Base-by-base conservation (phyloP, 2,797 vertebrate genomes). In the Ptychadena robeensis region DNA sequence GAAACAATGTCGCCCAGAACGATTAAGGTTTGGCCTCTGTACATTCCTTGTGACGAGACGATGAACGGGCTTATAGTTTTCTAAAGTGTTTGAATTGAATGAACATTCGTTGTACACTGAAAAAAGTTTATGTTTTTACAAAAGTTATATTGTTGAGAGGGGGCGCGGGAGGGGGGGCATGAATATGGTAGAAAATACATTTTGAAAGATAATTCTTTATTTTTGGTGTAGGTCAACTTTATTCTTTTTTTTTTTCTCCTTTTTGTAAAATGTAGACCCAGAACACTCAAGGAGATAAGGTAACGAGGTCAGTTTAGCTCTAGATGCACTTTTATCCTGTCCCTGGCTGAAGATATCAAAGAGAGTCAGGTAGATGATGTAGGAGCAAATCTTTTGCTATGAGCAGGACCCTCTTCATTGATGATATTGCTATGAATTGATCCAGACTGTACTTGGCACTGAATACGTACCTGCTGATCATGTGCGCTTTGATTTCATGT, bases 291-390 rank as follows among this genome's bases (percentile, higher is more conserved):
- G 25, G 28, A 61, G 59, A 61, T 5, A 61, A 61, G 10, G 25
- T 28, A 25, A 61, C 8, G 44, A 79, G 76, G 27, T 64, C 65
- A 37, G 14, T 68, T 57, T 66, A 30, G 40, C 14, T 57, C 66
- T 78, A 78, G 48, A 79, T 79, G 76, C 76, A 79, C 76, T 78
- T 78, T 79, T 67, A 27, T 66, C n/a, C 40, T 69, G 12, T 68
- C 9, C n/a, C n/a, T 37, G 40, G 28, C 31, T 27, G 63, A 77
- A 66, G 30, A 37, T 1, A 3, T 32, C 73, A 64, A 10, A 68
- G 63, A 68, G 63, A 53, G 28, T 68, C 40, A 9, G 65, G 8
- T 31, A 34, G 59, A 35, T 63, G 27, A 64, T 32, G 25, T 38
- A 25, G 22, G 6, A 48, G 18, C 14, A 67, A 67, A 38, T 32